Conservation (phyloP, 2,888 invertebrate genomes). For the Boloria selene region DNA sequence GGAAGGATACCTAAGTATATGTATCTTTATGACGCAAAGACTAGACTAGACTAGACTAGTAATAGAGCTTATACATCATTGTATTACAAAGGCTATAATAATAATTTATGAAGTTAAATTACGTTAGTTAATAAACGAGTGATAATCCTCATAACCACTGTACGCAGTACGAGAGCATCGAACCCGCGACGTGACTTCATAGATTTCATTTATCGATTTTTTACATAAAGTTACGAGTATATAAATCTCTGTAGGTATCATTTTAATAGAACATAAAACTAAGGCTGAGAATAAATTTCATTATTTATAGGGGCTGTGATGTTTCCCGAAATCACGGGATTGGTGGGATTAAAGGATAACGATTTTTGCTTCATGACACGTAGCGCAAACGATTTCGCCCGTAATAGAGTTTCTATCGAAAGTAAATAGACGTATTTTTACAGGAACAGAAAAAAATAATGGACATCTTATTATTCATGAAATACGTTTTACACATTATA, state of each 20-base stretch:
- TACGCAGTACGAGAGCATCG: too few species aligned
- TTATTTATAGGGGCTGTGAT: constrained; percentile 2
- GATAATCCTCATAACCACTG: too few species aligned
- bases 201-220: too few species aligned
- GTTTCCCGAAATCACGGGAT: constrained; percentile 20
- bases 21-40: too few species aligned
- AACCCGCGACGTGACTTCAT: too few species aligned
- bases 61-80: too few species aligned
- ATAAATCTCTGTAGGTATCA: neutral
- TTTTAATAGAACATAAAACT: constrained; percentile 9
- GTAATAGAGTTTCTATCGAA: constrained; percentile 22
- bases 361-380: constrained; percentile 10
- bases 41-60: too few species aligned
- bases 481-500: neutral
- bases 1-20: too few species aligned
- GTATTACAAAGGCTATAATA: too few species aligned
- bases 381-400: constrained; percentile 7
- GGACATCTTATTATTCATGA: neutral
- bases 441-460: constrained; percentile 1
- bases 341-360: constrained; percentile 12
- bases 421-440: constrained; percentile 19
- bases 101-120: too few species aligned
- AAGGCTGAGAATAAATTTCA: neutral
- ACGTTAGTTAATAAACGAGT: too few species aligned
- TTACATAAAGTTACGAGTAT: too few species aligned